These are phyloP conservation scores for Chironomus tepperi DNA, from an alignment of 1,140 invertebrate genomes.

Conservation along the genomic window DNA sequence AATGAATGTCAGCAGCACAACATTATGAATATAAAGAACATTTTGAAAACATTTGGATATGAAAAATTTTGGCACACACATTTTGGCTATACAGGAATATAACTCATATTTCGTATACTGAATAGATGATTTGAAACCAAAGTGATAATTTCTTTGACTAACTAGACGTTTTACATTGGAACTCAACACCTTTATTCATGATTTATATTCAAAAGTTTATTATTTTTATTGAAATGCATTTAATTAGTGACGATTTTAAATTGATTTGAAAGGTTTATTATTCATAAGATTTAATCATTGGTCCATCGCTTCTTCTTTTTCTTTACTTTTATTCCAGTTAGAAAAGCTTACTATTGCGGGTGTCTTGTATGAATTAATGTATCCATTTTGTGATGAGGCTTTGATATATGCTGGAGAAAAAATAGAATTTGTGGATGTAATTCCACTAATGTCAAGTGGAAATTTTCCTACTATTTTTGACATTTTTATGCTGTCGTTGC, in stretches of 20 bases:
- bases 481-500: neutral
- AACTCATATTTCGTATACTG: too few species aligned
- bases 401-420: neutral
- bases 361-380: neutral
- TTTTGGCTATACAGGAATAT: too few species aligned
- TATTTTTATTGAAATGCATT: neutral
- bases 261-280: neutral
- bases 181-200: neutral
- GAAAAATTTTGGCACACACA: too few species aligned
- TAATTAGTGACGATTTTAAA: neutral
- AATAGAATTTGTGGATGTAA: neutral
- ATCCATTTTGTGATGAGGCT: neutral
- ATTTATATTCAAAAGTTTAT: neutral
- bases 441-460: neutral
- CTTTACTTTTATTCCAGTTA: neutral
- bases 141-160: too few species aligned
- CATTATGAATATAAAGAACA: too few species aligned
- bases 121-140: too few species aligned
- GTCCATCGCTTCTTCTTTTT: neutral
- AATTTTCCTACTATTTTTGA: conserved; percentile 19
- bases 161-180: neutral
- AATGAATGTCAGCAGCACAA: too few species aligned
- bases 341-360: neutral
- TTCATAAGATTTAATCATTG: neutral
- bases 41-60: too few species aligned